phyloP scores from a whole-genome alignment of 2,797 vertebrate species.

The Phrynocephalus forsythii region DNA sequence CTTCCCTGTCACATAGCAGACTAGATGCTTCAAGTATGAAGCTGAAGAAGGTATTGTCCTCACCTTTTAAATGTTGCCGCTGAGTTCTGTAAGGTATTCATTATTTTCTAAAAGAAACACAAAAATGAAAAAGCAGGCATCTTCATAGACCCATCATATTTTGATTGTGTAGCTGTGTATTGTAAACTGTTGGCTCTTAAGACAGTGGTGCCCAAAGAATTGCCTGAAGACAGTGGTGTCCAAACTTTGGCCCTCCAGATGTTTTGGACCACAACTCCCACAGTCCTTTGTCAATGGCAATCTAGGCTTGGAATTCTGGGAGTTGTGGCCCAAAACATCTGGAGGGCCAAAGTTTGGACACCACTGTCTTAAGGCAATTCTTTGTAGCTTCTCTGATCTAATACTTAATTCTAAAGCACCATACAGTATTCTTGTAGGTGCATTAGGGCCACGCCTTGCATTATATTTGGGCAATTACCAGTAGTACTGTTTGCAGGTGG shows the following conservation, averaged over 20 bases:
- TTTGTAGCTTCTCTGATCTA: background rate
- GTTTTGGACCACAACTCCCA: too few relatives aligned
- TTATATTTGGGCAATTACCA: background rate
- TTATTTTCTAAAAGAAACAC: background rate
- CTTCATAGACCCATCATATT: background rate
- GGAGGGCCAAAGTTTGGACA: too few relatives aligned
- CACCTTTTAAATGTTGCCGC: background rate
- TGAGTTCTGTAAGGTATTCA: slow-evolving; percentile 2
- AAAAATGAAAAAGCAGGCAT: background rate
- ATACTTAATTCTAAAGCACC: background rate
- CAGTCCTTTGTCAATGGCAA: too few relatives aligned
- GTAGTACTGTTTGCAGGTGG: background rate
- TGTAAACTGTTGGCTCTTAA: background rate
- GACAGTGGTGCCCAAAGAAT: too few relatives aligned
- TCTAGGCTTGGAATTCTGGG: too few relatives aligned
- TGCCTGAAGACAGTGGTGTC: background rate
- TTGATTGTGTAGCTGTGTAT: background rate
- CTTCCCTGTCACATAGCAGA: background rate
- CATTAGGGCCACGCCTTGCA: background rate
- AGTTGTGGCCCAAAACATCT: too few relatives aligned
- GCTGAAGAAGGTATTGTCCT: background rate
- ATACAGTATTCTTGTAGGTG: background rate
- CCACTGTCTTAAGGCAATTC: background rate
- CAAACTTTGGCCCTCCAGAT: too few relatives aligned
- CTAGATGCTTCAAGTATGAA: background rate